Conservation (phyloP, 2,113 vertebrate genomes). For the Apteryx mantelli region DNA sequence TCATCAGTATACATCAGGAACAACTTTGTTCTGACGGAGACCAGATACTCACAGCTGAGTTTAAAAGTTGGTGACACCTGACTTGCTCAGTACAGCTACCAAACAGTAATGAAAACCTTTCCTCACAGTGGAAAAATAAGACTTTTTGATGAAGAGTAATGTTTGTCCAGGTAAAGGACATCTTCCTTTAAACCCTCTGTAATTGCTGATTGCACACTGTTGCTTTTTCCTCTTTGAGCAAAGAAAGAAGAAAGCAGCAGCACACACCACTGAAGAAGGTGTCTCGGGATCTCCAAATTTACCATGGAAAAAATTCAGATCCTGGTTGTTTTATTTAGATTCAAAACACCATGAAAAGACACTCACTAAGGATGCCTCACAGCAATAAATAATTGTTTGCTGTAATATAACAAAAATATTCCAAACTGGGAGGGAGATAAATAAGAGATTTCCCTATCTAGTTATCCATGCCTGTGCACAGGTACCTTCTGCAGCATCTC, state of each 20-base stretch:
- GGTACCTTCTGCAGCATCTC: background rate
- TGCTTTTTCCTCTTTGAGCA: background rate
- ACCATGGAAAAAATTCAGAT: background rate
- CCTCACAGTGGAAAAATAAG: background rate
- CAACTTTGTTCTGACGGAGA: background rate
- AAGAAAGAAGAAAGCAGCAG: background rate
- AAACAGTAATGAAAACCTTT: background rate
- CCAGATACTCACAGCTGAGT: background rate
- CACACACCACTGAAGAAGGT: background rate
- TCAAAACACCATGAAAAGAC: background rate
- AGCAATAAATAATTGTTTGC: background rate
- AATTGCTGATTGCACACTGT: background rate
- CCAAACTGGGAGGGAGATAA: background rate
- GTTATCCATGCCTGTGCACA: background rate
- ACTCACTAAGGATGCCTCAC: background rate
- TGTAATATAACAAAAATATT: background rate
- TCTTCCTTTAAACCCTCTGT: background rate
- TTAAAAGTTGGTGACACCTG: fast-evolving
- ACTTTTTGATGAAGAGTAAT: background rate
- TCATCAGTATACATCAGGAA: background rate
- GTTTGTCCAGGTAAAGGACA: background rate
- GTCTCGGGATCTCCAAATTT: background rate
- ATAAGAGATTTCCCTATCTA: background rate
- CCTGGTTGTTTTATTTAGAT: background rate
- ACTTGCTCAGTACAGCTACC: background rate